Conservation (phyloP, 2,888 invertebrate genomes). For the Byasa hedistus region DNA sequence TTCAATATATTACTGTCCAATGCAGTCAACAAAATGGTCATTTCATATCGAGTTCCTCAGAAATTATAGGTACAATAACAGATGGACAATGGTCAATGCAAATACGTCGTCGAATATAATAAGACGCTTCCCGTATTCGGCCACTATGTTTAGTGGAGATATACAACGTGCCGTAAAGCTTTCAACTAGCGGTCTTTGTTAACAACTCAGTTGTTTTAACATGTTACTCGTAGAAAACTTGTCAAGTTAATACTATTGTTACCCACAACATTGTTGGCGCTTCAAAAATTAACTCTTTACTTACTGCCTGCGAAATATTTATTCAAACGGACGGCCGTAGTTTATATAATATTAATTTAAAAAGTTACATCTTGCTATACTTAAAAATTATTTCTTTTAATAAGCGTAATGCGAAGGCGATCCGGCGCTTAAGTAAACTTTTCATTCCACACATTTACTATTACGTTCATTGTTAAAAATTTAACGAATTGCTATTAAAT, state of each 20-base stretch:
- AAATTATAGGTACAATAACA: slow-evolving; percentile 45
- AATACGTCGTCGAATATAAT: slow-evolving; percentile 52
- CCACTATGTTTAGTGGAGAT: slow-evolving; percentile 57
- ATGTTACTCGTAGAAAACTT: slow-evolving; percentile 43
- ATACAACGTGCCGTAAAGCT: slow-evolving; percentile 58
- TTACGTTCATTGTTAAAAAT: neutral
- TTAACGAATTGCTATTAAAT: neutral
- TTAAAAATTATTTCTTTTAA: slow-evolving; percentile 52
- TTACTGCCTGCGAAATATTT: slow-evolving; percentile 47
- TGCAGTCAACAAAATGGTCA: slow-evolving; percentile 56
- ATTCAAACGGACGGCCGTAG: slow-evolving; percentile 63
- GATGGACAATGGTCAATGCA: slow-evolving; percentile 51
- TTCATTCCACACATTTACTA: slow-evolving; percentile 64
- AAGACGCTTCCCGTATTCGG: slow-evolving; percentile 47
- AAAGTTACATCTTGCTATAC: slow-evolving; percentile 55
- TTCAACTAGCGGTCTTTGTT: slow-evolving; percentile 57
- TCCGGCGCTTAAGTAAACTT: slow-evolving; percentile 72
- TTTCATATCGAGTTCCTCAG: slow-evolving; percentile 42
- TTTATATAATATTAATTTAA: slow-evolving; percentile 45
- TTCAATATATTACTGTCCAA: slow-evolving; percentile 68
- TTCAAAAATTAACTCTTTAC: slow-evolving; percentile 45
- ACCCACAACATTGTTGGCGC: slow-evolving; percentile 43
- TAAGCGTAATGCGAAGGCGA: slow-evolving; percentile 68
- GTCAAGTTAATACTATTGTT: slow-evolving; percentile 43
- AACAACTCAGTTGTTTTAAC: slow-evolving; percentile 50